Percentiles rank a stretch among this genome's conserved stretches.
Conservation (phyloP, 1,140 invertebrate species). For the Asobara japonica region DNA sequence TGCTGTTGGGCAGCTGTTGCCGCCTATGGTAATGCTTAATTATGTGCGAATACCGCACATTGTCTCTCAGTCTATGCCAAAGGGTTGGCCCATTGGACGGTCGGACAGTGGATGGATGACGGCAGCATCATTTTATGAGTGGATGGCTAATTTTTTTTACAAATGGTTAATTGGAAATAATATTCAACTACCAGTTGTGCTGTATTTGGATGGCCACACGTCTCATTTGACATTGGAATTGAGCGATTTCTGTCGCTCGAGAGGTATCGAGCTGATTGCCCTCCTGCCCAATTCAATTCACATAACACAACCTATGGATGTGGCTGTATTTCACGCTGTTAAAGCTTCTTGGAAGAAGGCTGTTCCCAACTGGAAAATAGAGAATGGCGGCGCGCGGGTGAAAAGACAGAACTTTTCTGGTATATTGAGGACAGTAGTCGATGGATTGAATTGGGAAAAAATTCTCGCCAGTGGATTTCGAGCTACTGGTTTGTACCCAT, state of each 20-base stretch:
- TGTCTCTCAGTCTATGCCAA: constrained; percentile 42
- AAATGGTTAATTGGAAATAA: constrained; percentile 44
- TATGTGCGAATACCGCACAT: constrained; percentile 48
- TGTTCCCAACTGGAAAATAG: constrained; percentile 39
- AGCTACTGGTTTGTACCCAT: no score
- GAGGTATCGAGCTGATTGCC: constrained; percentile 33
- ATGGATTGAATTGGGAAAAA: no score
- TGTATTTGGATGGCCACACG: constrained; percentile 54
- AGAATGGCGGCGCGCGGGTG: constrained; percentile 35
- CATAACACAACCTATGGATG: constrained; percentile 50
- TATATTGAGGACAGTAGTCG: no score
- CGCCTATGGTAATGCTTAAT: constrained; percentile 51
- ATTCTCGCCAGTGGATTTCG: no score
- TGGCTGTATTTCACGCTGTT: constrained; percentile 45
- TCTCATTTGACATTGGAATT: constrained; percentile 33
- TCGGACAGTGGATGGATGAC: constrained; percentile 62
- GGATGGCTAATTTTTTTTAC: constrained; percentile 55
- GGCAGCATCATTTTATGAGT: constrained; percentile 59
- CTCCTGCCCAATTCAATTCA: constrained; percentile 51
- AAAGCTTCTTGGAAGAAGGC: constrained; percentile 43
- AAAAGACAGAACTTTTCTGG: no score
- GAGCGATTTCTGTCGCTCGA: constrained; percentile 23
- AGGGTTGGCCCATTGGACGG: constrained; percentile 51
- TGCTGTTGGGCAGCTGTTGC: constrained; percentile 46
- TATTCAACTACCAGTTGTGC: constrained; percentile 46